Base-by-base conservation (phyloP, 2,888 invertebrate species). In the Coleophora flavipennella region DNA sequence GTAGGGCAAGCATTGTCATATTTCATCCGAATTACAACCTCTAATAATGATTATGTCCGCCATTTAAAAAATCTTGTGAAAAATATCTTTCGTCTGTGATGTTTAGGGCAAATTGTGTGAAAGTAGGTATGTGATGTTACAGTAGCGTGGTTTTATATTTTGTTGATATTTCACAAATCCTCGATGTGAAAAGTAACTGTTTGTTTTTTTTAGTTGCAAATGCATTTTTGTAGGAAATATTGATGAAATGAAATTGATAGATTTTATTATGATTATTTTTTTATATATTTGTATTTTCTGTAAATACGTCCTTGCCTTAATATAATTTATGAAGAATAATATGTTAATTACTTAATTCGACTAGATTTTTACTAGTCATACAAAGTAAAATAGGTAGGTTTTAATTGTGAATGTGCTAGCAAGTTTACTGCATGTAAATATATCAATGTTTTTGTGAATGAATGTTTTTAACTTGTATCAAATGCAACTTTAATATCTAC, bases 351-450 rank as follows among this genome's bases (percentile, higher is more conserved):
- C 66, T 67, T 70, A 66, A 69, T 59, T 62, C 57, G 83, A 79
- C 83, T 83, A 83, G 81, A 70, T 69, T 67, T 39, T 70, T 62
- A 64, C 83, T 83, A 83, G 83, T 83, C 83, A 83, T 58, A 66
- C 62, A 53, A 64, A 65, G 54, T 62, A 59, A 59, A 53, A 59
- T 55, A 50, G 31, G 33, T 55, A 50, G 31, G 33, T 27, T 33
- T 36, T 33, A 35, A 33, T 10, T 41, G 36, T 41, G 33, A 9
- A 33, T 48, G 43, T 50, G 52, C 42, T 29, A 43, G 45, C 52
- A 38, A 40, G 35, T 34, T 11, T 26, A 14, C 28, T 40, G 33
- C 40, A 37, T 37, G 37, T 37, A 35, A 35, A 12, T 31, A 39
- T 9, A 13, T 12, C 8, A 26, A 13, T 13, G 27, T 27, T 13